Evolutionary conservation across 2,888 invertebrate genomes (phyloP).

Genomic region (Beris morrisii): DNA sequence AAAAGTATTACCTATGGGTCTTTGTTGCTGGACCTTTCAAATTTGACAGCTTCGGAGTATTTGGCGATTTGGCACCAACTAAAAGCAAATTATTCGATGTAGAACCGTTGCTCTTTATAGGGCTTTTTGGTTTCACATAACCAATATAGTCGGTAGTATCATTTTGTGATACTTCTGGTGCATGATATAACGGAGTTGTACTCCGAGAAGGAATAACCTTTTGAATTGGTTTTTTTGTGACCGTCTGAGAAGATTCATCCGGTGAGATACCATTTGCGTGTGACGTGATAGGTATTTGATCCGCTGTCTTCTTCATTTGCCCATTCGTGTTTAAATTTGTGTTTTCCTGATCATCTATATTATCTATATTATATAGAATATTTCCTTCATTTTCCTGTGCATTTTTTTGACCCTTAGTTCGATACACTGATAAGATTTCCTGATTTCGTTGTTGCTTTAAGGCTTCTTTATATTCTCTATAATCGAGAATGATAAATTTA

Average conservation of each 20-base stretch:
- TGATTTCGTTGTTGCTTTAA: conserved; percentile 81
- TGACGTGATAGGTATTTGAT: conserved; percentile 2
- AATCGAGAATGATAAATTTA: conserved; percentile 43
- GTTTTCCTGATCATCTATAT: conserved; percentile 42
- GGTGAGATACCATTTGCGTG: not conserved
- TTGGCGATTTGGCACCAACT: conserved; percentile 43
- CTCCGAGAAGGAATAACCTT: conserved; percentile 80
- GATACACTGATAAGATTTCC: conserved; percentile 71
- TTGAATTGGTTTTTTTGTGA: conserved; percentile 66
- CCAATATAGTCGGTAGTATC: conserved; percentile 50
- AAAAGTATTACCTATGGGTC: conserved; percentile 34
- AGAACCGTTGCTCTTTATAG: conserved; percentile 49
- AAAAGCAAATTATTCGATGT: conserved; percentile 45
- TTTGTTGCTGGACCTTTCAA: conserved; percentile 43
- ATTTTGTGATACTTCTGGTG: conserved; percentile 13
- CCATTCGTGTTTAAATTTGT: conserved; percentile 37
- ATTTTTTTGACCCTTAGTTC: conserved; percentile 51
- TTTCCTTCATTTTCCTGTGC: conserved; percentile 35
- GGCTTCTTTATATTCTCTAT: conserved; percentile 87
- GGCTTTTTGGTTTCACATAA: conserved; percentile 58
- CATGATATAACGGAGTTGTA: conserved; percentile 43
- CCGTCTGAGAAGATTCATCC: conserved; percentile 13
- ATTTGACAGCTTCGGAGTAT: conserved; percentile 39
- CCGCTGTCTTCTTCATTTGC: conserved; percentile 44
- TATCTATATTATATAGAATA: conserved; percentile 9